phyloP scores from a whole-genome alignment of 2,113 vertebrate species.

The Camelus dromedarius region DNA sequence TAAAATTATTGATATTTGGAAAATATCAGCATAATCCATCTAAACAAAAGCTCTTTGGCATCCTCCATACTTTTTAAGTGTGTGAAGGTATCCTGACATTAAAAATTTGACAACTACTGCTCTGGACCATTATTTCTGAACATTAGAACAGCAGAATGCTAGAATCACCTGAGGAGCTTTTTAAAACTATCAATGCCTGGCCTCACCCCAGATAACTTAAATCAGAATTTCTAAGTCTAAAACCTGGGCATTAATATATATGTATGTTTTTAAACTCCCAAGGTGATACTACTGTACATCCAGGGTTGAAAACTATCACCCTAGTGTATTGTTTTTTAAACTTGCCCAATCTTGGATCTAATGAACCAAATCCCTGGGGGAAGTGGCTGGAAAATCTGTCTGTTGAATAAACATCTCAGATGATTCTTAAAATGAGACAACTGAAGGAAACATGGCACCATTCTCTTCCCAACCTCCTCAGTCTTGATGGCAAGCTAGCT shows the following conservation, averaged over 20 bases:
- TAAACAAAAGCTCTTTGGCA: background rate
- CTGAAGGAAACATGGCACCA: background rate
- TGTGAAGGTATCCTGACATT: background rate
- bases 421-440: conserved; percentile 38
- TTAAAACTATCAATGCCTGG: background rate
- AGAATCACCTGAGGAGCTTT: background rate
- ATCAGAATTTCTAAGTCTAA: background rate
- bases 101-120: background rate
- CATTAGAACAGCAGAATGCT: background rate
- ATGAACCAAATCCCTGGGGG: background rate
- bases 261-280: background rate
- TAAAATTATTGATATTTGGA: conserved; percentile 6
- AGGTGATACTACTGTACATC: background rate
- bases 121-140: background rate
- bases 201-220: background rate
- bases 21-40: background rate
- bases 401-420: background rate
- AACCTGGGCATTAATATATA: background rate
- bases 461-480: conserved; percentile 25
- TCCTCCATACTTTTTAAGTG: background rate
- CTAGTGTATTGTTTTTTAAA: conserved; percentile 27
- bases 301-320: background rate
- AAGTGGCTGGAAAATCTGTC: conserved; percentile 1
- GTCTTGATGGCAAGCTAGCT: background rate
- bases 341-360: background rate